Evolutionary conservation across 2,113 vertebrate genomes (phyloP), one percentile per base, ranked within the genome.

Genomic region (Pterophyllum scalare): DNA sequence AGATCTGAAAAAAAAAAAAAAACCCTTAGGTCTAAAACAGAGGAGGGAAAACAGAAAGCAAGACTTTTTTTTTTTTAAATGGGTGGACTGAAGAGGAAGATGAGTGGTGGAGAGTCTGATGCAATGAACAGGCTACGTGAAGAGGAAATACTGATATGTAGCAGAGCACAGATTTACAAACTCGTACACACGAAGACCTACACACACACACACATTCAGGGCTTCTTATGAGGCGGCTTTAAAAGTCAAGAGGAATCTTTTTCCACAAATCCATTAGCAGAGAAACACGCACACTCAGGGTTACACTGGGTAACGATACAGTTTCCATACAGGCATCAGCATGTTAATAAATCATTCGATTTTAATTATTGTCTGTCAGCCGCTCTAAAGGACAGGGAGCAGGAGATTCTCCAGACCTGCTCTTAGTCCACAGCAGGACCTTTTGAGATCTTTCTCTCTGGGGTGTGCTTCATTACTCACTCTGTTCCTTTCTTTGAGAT

Each of bases 361-460:
- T 93, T 95, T 96, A 95, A 96, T 96, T 96, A 94, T 92, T 93
- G 93, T 95, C 95, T 92, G 94, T 95, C 95, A 94, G 91, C 82
- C 10, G 86, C 85, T 88, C 86, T 89, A 88, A 89, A 93, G 79
- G 81, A 89, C 86, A 80, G 67, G 65, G 74, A 90, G 91, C 83
- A 92, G 95, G 95, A 95, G 90, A 94, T 86, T 94, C 90, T 95
- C 94, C 95, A 95, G 95, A 93, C 89, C 91, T 89, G 77, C 87
- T 88, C 80, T 86, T 15, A 49, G 80, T 92, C 88, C 65, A 86
- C 65, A 83, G 43, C 87, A 84, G 77, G 72, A 89, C 88, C 61
- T 83, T 75, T 61, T 70, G 49, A 85, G 72, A 62, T 83, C 61
- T 54, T 24, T 91, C 70, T 70, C 81, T 82, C 56, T 24, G 62